Conservation (phyloP, 2,797 vertebrate genomes). For the Chloroceryle inda region DNA sequence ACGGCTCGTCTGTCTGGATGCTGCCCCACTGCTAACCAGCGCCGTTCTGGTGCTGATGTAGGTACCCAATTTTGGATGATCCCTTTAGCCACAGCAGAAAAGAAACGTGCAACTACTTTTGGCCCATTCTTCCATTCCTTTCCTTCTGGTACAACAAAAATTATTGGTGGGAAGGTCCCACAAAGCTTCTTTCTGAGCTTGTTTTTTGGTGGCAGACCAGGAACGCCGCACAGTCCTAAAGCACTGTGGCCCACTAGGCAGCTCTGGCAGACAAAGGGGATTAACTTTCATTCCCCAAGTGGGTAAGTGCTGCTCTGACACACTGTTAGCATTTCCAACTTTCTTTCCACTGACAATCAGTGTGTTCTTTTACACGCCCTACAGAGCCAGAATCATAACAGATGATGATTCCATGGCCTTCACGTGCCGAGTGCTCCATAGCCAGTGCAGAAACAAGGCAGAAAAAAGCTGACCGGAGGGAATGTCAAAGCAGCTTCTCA, state of each 20-base stretch:
- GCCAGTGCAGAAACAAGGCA: background rate
- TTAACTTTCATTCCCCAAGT: background rate
- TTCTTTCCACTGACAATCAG: background rate
- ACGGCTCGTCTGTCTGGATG: background rate
- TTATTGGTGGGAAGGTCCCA: background rate
- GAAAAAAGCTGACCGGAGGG: background rate
- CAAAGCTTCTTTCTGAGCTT: background rate
- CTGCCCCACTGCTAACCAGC: background rate
- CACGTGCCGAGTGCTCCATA: background rate
- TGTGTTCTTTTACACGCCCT: background rate
- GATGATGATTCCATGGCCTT: background rate
- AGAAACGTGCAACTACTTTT: background rate
- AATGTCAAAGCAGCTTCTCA: background rate
- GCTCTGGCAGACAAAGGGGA: background rate
- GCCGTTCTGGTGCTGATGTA: background rate
- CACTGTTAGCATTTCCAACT: background rate
- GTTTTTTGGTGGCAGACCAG: background rate
- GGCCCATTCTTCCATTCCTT: background rate
- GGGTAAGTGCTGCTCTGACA: background rate
- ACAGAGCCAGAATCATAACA: background rate
- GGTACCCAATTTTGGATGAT: background rate
- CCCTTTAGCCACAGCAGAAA: background rate
- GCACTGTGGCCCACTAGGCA: background rate
- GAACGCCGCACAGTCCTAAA: background rate
- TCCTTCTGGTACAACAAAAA: background rate